Percentiles rank a stretch among this genome's conserved stretches.
Conservation (phyloP, 2,797 vertebrate genomes). For the Mormyrus hasselquistii region DNA sequence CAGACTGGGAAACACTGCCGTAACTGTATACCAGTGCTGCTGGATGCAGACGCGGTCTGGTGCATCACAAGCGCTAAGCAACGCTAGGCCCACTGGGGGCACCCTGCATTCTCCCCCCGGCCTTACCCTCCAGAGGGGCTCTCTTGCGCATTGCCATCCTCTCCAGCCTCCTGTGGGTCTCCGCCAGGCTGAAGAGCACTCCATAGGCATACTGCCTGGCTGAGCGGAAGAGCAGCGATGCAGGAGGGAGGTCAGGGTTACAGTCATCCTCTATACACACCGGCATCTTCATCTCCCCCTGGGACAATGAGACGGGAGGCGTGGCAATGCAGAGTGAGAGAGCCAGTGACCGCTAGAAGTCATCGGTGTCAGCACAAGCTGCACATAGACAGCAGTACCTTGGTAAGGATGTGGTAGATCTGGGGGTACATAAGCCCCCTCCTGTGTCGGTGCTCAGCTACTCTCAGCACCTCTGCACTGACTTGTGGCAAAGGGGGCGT, state of each 20-base stretch:
- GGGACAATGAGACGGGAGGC: not conserved
- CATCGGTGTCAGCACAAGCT: not conserved
- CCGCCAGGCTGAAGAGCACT: constrained; percentile 84
- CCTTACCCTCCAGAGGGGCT: constrained; percentile 70
- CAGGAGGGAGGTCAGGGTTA: constrained; percentile 80
- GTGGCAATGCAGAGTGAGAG: not conserved
- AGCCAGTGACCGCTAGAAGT: not conserved
- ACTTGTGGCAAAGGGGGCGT: constrained; percentile 82
- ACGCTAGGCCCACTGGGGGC: not conserved
- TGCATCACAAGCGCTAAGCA: not conserved
- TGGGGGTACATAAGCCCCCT: constrained; percentile 88
- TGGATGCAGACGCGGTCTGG: not conserved
- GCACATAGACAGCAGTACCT: constrained; percentile 51
- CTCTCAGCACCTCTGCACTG: constrained; percentile 80
- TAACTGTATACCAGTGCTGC: not conserved
- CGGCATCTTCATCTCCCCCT: constrained; percentile 90
- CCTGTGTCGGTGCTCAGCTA: constrained; percentile 84
- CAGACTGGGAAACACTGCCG: not conserved
- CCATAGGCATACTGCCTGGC: constrained; percentile 82
- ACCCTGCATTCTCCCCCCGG: not conserved
- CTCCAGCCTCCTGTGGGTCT: constrained; percentile 80
- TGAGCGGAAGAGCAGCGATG: constrained; percentile 78
- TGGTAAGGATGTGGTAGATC: constrained; percentile 88
- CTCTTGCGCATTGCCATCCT: constrained; percentile 75
- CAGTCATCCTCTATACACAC: constrained; percentile 88